phyloP scores from a whole-genome alignment of 1,140 invertebrate genomes.

The Papilio dardanus region DNA sequence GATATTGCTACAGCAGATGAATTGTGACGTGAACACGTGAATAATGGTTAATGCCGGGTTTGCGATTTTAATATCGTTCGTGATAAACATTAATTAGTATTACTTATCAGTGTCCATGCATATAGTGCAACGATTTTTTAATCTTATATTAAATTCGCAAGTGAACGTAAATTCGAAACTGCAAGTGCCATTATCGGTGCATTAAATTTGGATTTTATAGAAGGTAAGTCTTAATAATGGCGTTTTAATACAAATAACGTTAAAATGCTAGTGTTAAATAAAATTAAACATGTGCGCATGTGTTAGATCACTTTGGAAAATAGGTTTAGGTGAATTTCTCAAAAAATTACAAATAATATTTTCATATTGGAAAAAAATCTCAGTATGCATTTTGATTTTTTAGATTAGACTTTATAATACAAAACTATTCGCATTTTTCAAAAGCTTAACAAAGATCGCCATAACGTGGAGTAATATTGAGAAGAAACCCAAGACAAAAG shows the following conservation, averaged over 20 bases:
- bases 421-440: not conserved
- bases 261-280: not conserved
- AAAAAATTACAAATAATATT: not conserved
- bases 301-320: not conserved
- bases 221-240: constrained; percentile 10
- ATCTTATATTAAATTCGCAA: not conserved
- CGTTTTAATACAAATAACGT: not conserved
- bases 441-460: not conserved
- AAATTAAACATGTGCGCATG: not conserved
- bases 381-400: not conserved
- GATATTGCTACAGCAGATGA: constrained; percentile 14
- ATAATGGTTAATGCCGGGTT: constrained; percentile 20
- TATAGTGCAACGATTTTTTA: not conserved
- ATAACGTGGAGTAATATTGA: not conserved
- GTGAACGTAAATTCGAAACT: constrained; percentile 3
- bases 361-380: not conserved
- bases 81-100: constrained; percentile 9
- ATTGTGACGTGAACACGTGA: constrained; percentile 27
- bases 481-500: not conserved
- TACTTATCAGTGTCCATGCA: not conserved
- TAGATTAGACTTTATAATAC: too few species aligned
- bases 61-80: not conserved
- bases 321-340: too few species aligned
- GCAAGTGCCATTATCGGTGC: not conserved
- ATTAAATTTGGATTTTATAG: constrained; percentile 7